Conservation (phyloP, 2,888 invertebrate species). For the Philereme vetulata region DNA sequence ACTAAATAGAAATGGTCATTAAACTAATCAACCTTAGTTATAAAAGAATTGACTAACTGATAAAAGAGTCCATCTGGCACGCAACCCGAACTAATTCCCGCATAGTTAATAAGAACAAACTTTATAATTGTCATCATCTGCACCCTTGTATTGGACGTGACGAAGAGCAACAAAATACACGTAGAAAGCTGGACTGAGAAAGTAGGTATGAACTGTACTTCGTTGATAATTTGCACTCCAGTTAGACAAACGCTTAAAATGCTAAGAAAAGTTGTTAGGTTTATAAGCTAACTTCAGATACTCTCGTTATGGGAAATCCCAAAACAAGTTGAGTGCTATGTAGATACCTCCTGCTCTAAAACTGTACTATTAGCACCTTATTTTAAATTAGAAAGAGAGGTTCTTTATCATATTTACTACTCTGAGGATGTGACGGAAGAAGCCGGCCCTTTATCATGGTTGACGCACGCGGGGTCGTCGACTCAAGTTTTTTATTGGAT, state of each 20-base stretch:
- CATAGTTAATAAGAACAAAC: constrained; percentile 78
- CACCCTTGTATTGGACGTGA: constrained; percentile 61
- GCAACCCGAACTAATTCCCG: constrained; percentile 70
- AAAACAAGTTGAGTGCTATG: too few relatives aligned
- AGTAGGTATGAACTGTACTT: too few relatives aligned
- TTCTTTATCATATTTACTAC: background rate
- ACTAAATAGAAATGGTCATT: background rate
- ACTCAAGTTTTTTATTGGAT: constrained; percentile 73
- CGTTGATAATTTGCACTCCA: too few relatives aligned
- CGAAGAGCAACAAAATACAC: constrained; percentile 43
- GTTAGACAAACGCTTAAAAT: too few relatives aligned
- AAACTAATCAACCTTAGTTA: constrained; percentile 13
- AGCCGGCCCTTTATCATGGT: constrained; percentile 66
- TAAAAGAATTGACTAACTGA: constrained; percentile 19
- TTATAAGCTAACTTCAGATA: too few relatives aligned
- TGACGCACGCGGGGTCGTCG: constrained; percentile 80
- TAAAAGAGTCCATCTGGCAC: constrained; percentile 63
- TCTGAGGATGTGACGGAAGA: constrained; percentile 51
- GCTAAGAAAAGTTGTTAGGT: too few relatives aligned
- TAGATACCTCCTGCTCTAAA: too few relatives aligned
- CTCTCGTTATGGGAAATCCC: too few relatives aligned
- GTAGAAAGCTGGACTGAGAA: too few relatives aligned
- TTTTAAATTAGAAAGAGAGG: too few relatives aligned
- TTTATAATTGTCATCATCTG: constrained; percentile 82
- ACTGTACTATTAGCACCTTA: too few relatives aligned